Base-by-base conservation (phyloP, 2,113 vertebrate species). In the Siniperca knerii region DNA sequence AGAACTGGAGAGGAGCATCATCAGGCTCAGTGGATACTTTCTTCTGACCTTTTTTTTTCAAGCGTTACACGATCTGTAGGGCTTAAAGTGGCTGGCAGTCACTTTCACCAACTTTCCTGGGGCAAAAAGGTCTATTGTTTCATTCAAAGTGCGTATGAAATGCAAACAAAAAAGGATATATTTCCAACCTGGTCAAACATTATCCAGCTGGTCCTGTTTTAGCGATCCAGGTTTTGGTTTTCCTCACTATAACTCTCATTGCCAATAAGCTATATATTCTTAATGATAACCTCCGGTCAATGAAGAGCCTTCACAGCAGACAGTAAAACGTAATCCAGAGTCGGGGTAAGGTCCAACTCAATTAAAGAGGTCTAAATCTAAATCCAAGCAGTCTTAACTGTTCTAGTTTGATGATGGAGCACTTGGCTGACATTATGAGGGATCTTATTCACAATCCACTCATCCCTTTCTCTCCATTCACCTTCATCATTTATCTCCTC, bases 301-400 rank as follows among this genome's bases (percentile, higher is more conserved):
- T 76, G 81, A 87, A 77, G 84, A 81, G 66, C 75, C 81, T 84
- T 89, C 61, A 46, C 75, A 42, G 88, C 83, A 85, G 91, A 91
- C 92, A 86, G 75, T 90, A 88, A 91, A 93, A 92, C 8, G n/a
- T 74, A 89, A 87, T 82, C 89, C 82, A 70, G 68, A 91, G 83
- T 82, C 42, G 2, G 74, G 69, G 86, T 75, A 9, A 77, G 67
- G 60, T 90, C 91, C 87, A 86, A 81, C 77, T 87, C 85, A 89
- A 91, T 94, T 92, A 90, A 87, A 93, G 81, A 67, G 25, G 60
- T 58, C 86, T 79, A 84, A 87, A 94, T 92, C 82, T 79, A 87
- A 93, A 91, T 91, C 87, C 90, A 92, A 84, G 92, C 87, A 87
- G 90, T 86, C 70, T 90, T 72, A 84, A 69, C 85, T 88, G 87